phyloP scores from a whole-genome alignment of 2,888 invertebrate species.

The Metallyticus violacea region DNA sequence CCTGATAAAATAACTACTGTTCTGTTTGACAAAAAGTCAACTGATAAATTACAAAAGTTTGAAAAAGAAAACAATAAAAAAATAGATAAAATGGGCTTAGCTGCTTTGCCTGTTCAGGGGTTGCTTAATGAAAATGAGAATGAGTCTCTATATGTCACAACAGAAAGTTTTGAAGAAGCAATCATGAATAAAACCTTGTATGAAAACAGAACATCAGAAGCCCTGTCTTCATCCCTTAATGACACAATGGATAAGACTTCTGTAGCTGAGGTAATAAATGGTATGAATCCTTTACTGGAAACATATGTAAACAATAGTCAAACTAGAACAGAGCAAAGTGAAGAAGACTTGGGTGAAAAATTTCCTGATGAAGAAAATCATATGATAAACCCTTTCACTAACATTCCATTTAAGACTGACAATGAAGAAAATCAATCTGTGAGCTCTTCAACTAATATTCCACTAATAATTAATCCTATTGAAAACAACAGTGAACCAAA shows the following conservation, averaged over 20 bases:
- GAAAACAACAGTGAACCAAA: neutral
- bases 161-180: neutral
- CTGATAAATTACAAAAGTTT: slow-evolving; percentile 19
- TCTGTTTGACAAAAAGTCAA: slow-evolving; percentile 4
- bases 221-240: neutral
- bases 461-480: neutral
- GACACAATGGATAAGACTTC: neutral
- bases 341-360: neutral
- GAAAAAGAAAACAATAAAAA: slow-evolving; percentile 19
- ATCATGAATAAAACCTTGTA: neutral
- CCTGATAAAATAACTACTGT: neutral
- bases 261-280: neutral
- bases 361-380: neutral
- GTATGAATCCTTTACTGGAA: neutral
- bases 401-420: neutral
- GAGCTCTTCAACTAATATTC: neutral
- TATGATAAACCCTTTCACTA: neutral
- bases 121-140: neutral
- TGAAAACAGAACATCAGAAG: neutral
- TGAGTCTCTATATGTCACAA: neutral
- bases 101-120: neutral
- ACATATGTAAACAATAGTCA: neutral
- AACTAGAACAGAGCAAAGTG: neutral
- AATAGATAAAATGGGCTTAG: slow-evolving; percentile 14
- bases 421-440: neutral